phyloP scores from a whole-genome alignment of 2,113 vertebrate genomes.

The Leucopternis melanops region DNA sequence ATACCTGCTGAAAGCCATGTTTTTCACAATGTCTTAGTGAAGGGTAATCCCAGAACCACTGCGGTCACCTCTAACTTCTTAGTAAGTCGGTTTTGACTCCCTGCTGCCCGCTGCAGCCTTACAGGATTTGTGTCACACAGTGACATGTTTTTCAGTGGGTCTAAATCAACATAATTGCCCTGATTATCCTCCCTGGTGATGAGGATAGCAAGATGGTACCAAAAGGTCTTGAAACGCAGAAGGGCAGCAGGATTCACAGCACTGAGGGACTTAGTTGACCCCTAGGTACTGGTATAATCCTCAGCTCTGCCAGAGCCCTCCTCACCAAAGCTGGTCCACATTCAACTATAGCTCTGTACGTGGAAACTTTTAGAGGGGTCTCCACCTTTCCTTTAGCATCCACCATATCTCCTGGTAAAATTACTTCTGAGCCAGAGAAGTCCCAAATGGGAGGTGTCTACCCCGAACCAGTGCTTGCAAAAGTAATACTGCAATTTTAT shows the following conservation, averaged over 20 bases:
- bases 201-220: background rate
- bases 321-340: fast-evolving
- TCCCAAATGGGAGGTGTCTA: background rate
- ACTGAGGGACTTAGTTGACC: background rate
- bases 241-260: background rate
- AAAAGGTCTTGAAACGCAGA: background rate
- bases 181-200: background rate
- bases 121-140: background rate
- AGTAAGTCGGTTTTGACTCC: background rate
- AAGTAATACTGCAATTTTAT: background rate
- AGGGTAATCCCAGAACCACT: background rate
- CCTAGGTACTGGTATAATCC: background rate
- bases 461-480: background rate
- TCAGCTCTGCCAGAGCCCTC: background rate
- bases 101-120: background rate
- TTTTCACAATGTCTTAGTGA: background rate
- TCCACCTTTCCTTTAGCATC: background rate
- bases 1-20: background rate
- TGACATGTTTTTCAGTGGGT: background rate
- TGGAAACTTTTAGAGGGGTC: background rate
- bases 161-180: background rate
- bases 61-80: background rate
- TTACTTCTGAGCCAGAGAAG: background rate
- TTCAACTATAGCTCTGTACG: background rate
- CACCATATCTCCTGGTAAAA: background rate